Base-by-base conservation (phyloP, 2,888 invertebrate species). In the Homarus gammarus region DNA sequence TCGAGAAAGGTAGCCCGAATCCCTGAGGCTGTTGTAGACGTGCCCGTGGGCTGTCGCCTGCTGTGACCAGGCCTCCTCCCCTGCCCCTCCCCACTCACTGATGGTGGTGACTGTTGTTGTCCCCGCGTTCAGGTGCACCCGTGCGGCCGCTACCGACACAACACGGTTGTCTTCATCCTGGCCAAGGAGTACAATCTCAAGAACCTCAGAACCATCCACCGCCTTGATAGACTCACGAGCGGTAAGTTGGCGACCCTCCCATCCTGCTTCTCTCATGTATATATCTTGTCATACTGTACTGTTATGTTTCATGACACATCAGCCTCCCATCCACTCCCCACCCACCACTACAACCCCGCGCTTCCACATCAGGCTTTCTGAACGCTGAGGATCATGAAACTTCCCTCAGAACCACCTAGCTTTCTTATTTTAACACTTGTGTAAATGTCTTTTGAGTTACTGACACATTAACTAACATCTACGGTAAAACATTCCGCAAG, bases 81-180 rank as follows among this genome's bases (percentile, higher is more conserved):
- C 84, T 18, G 0, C n/a, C 49, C 72, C 49, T n/a, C n/a, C 36
- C 44, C 78, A 77, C 85, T 64, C 85, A 61, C 75, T 78, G 73
- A 72, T 83, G 83, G 70, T 49, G 64, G 84, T 85, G 84, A 78
- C 77, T 85, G 85, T 85, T 77, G 64, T 77, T 85, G 85, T 85
- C 77, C 85, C 64, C 73, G 77, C 77, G 75, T 82, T 64, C 95
- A 98, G 98, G 98, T 98, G 90, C 99, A 99, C 94, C 99, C 99
- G 2, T 99, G 99, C 94, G 99, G 99, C 91, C 96, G 99, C 93
- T 99, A 99, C 95, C 96, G 99, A 84, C 98, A 99, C 95, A 99
- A 99, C 95, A 98, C 99, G 10, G 97, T 99, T 92, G 97, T 98
- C 87, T 98, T 98, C 94, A 99, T 99, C 93, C 95, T 99, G 93